A percentile compares a stretch with the other conserved stretches of the same genome.
Evolutionary conservation across 2,113 vertebrate species (phyloP).

Genomic region (Lontra canadensis): DNA sequence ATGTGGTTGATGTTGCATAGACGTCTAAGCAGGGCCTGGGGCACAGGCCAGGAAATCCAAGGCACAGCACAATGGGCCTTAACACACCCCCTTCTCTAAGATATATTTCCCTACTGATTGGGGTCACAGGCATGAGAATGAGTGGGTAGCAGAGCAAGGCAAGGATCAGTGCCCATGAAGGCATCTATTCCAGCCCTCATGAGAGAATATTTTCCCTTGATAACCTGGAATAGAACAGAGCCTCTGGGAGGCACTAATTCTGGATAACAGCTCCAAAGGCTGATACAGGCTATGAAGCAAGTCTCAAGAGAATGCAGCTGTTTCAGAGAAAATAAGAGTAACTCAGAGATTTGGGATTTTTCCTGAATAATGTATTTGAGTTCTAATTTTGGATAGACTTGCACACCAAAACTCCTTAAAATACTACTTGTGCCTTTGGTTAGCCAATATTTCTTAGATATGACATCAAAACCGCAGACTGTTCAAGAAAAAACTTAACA

Average conservation of each 20-base stretch:
- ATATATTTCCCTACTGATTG: not conserved
- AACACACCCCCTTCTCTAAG: not conserved
- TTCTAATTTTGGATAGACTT: not conserved
- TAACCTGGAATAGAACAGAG: not conserved
- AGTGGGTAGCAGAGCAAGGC: not conserved
- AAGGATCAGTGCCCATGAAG: not conserved
- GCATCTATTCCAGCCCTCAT: not conserved
- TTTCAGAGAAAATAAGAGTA: constrained; percentile 32
- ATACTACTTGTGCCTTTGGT: not conserved
- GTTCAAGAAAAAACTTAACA: not conserved
- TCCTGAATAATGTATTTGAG: not conserved
- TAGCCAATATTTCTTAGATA: not conserved
- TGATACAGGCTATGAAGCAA: not conserved
- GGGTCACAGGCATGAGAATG: no score
- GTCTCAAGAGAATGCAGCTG: not conserved
- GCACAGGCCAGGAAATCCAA: not conserved
- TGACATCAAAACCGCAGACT: not conserved
- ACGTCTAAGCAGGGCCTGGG: no score
- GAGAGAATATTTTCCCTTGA: not conserved
- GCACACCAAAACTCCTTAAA: not conserved
- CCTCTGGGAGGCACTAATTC: constrained; percentile 21
- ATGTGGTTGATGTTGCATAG: not conserved
- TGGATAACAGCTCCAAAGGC: not conserved
- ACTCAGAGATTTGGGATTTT: constrained; percentile 33
- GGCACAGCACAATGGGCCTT: not conserved